These are phyloP conservation scores for Indri indri DNA, from an alignment of 2,113 vertebrate species.

Conservation along the genomic window DNA sequence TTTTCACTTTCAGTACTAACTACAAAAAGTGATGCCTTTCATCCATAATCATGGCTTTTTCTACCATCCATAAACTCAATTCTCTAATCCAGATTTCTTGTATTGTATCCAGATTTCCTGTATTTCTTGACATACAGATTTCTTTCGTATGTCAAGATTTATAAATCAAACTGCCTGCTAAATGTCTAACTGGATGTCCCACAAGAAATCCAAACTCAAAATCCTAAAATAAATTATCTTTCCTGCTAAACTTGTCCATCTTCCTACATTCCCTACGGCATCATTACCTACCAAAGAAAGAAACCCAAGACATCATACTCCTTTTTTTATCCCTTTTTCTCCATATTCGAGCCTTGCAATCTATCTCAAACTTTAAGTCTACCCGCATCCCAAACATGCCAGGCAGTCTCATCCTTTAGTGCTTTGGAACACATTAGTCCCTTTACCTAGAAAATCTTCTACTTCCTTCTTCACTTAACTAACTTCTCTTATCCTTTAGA, in stretches of 20 bases:
- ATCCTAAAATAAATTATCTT: background rate
- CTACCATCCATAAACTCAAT: background rate
- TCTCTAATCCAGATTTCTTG: background rate
- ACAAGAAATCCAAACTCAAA: background rate
- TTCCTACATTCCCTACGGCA: background rate
- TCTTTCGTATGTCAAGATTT: background rate
- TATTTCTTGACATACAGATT: background rate
- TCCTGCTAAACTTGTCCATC: background rate
- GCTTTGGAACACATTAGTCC: background rate
- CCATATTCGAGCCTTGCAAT: background rate
- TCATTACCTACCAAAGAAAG: slow-evolving; percentile 25
- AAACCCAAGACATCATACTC: background rate
- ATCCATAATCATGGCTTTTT: background rate
- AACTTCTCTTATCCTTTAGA: slow-evolving; percentile 36
- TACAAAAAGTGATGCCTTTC: background rate
- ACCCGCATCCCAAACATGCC: background rate
- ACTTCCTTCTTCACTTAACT: slow-evolving; percentile 8
- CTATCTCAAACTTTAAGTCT: background rate
- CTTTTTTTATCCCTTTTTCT: background rate
- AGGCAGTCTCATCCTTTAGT: background rate
- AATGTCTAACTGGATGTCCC: background rate
- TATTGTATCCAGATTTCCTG: too few species aligned
- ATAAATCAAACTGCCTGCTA: background rate
- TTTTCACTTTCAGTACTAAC: background rate
- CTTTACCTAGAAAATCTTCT: slow-evolving; percentile 21